These are phyloP conservation scores for Drosophila punjabiensis DNA, from an alignment of 1,140 invertebrate genomes.

Conservation along the genomic window DNA sequence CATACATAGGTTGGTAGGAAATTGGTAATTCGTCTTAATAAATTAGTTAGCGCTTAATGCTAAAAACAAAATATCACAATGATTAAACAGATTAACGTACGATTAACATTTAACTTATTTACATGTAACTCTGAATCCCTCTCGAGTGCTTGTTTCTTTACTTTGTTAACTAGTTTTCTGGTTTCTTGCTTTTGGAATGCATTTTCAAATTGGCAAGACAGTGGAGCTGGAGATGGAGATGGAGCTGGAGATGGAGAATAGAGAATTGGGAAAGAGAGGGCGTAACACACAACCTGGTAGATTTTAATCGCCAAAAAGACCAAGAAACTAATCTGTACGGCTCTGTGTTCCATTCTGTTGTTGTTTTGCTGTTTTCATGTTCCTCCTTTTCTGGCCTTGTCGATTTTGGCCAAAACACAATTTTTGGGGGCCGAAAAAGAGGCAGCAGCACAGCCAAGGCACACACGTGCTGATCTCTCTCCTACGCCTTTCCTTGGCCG, in stretches of 20 bases:
- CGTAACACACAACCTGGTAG: slow-evolving; percentile 76
- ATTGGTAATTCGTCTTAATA: slow-evolving; percentile 49
- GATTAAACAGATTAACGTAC: slow-evolving; percentile 75
- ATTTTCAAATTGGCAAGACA: slow-evolving; percentile 62
- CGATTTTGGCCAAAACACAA: slow-evolving; percentile 53
- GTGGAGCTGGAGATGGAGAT: slow-evolving; percentile 34
- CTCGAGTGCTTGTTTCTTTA: slow-evolving; percentile 1
- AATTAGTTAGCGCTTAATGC: slow-evolving; percentile 68
- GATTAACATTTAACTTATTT: slow-evolving; percentile 65
- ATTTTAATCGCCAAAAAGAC: slow-evolving; percentile 70
- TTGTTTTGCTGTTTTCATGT: slow-evolving; percentile 20
- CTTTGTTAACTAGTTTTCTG: slow-evolving; percentile 75
- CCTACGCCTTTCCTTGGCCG: slow-evolving; percentile 18
- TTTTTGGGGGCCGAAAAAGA: slow-evolving; percentile 37
- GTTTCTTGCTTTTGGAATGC: slow-evolving; percentile 79
- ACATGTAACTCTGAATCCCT: slow-evolving; percentile 41
- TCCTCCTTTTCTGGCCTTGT: slow-evolving; percentile 52
- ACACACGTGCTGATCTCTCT: slow-evolving; percentile 67
- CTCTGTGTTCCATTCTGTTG: slow-evolving; percentile 43
- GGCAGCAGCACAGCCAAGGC: slow-evolving; percentile 3
- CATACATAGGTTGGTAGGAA: slow-evolving; percentile 32
- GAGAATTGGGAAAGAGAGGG: slow-evolving; percentile 29
- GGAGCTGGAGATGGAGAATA: slow-evolving; percentile 12
- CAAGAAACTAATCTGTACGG: slow-evolving; percentile 70
- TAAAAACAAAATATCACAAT: slow-evolving; percentile 80